Evolutionary conservation across 2,888 invertebrate species (phyloP).

Genomic region (Kryphioiulus occultus): DNA sequence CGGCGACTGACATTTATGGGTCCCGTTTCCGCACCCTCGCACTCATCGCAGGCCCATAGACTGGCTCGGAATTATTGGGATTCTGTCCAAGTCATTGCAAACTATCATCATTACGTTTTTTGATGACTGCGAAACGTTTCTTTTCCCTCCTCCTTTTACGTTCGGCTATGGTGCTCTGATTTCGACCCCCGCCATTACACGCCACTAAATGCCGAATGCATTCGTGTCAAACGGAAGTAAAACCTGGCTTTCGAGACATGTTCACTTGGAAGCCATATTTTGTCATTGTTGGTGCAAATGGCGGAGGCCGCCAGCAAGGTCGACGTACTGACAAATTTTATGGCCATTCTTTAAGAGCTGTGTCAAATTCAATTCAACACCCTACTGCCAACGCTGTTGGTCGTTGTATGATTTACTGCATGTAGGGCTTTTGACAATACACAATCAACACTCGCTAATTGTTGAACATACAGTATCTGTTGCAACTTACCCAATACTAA

Average conservation of each 20-base stretch:
- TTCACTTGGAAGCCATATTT: conserved; percentile 17
- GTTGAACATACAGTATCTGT: too few species aligned
- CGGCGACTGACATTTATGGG: conserved; percentile 43
- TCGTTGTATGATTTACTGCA: too few species aligned
- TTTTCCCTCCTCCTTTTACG: conserved; percentile 32
- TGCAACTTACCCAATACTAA: too few species aligned
- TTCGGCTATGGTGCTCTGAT: conserved; percentile 36
- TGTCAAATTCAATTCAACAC: too few species aligned
- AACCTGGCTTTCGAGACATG: conserved; percentile 9
- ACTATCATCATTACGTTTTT: conserved; percentile 40
- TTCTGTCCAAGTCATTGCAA: conserved; percentile 39
- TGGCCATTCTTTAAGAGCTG: background rate
- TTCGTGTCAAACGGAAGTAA: conserved; percentile 19
- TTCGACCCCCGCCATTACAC: conserved; percentile 36
- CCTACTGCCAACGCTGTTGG: too few species aligned
- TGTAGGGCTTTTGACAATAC: too few species aligned
- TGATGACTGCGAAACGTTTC: conserved; percentile 6
- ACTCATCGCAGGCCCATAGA: conserved; percentile 20
- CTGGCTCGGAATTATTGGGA: conserved; percentile 36
- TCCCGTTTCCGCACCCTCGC: conserved; percentile 39
- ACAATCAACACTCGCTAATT: too few species aligned
- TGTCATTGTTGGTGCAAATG: background rate
- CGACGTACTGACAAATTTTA: background rate
- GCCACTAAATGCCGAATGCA: conserved; percentile 39
- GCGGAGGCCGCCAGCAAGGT: background rate